Conservation (phyloP, 2,797 vertebrate genomes). For the Nannoperca australis region DNA sequence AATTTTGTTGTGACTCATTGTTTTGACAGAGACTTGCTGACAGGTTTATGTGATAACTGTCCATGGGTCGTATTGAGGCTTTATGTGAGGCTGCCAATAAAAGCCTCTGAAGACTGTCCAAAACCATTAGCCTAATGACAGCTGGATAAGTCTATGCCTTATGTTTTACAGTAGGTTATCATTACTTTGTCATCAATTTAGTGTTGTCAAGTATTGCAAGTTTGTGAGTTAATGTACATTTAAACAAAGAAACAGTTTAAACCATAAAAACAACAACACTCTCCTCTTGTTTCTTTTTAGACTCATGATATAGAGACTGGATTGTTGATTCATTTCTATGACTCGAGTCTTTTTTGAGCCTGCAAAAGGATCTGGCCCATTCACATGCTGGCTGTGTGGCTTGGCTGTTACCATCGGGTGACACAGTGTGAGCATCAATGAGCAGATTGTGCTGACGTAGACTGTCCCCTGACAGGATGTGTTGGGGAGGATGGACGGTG, state of each 20-base stretch:
- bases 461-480: conserved; percentile 52
- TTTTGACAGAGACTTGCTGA: conserved; percentile 62
- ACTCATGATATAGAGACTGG: background rate
- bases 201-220: background rate
- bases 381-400: conserved; percentile 53
- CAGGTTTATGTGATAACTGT: conserved; percentile 60
- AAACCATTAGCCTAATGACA: conserved; percentile 43
- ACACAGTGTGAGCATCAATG: conserved; percentile 69
- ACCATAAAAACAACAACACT: background rate
- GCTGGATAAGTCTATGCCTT: conserved; percentile 12
- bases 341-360: conserved; percentile 20
- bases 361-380: conserved; percentile 42
- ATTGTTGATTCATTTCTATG: conserved; percentile 31
- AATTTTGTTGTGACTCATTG: conserved; percentile 51
- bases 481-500: conserved; percentile 46
- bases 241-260: background rate
- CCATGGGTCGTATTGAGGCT: conserved; percentile 60
- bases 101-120: conserved; percentile 52
- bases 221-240: background rate
- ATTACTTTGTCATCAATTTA: conserved; percentile 39
- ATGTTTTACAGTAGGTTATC: conserved; percentile 24
- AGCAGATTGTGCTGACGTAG: conserved; percentile 77
- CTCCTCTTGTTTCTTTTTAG: background rate
- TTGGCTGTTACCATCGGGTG: conserved; percentile 57
- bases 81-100: conserved; percentile 62